Evolutionary conservation across 2,797 vertebrate species (phyloP).

Genomic region (Microchirus variegatus): DNA sequence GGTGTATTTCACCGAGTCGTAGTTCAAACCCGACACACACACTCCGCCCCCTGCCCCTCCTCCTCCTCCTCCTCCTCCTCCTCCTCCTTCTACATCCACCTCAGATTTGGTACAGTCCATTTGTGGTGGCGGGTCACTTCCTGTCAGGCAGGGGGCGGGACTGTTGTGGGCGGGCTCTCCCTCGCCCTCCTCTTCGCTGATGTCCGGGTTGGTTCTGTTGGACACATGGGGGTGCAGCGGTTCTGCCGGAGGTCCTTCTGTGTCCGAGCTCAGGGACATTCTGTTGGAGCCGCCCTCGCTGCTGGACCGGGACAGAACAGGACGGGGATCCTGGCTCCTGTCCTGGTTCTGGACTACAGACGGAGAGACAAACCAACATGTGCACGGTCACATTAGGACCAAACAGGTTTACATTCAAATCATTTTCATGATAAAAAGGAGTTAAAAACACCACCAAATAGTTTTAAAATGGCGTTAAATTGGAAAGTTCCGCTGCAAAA

Average conservation of each 20-base stretch:
- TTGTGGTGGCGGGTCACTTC: conserved; percentile 18
- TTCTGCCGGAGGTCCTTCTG: conserved; percentile 86
- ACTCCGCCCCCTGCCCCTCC: conserved; percentile 2
- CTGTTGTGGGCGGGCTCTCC: conserved; percentile 55
- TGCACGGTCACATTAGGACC: too few species aligned
- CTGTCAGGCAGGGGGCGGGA: conserved; percentile 2
- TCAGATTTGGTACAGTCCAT: conserved; percentile 30
- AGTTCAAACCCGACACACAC: conserved; percentile 77
- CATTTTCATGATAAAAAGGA: too few species aligned
- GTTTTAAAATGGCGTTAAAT: too few species aligned
- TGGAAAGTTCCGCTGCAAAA: too few species aligned
- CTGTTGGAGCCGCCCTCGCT: conserved; percentile 88
- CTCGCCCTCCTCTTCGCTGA: conserved; percentile 90
- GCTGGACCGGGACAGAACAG: conserved; percentile 86
- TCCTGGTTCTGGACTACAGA: conserved; percentile 70
- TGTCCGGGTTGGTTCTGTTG: conserved; percentile 88
- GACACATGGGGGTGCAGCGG: conserved; percentile 75
- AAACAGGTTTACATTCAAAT: too few species aligned
- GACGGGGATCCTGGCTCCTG: conserved; percentile 74
- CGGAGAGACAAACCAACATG: conserved; percentile 15
- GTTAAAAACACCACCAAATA: too few species aligned
- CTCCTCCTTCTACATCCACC: conserved; percentile 6
- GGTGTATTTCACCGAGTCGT: conserved; percentile 93
- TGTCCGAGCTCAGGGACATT: conserved; percentile 97
- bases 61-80: conserved; percentile 2